Evolutionary conservation across 2,888 invertebrate genomes (phyloP).

Genomic region (Hydriomena furcata): DNA sequence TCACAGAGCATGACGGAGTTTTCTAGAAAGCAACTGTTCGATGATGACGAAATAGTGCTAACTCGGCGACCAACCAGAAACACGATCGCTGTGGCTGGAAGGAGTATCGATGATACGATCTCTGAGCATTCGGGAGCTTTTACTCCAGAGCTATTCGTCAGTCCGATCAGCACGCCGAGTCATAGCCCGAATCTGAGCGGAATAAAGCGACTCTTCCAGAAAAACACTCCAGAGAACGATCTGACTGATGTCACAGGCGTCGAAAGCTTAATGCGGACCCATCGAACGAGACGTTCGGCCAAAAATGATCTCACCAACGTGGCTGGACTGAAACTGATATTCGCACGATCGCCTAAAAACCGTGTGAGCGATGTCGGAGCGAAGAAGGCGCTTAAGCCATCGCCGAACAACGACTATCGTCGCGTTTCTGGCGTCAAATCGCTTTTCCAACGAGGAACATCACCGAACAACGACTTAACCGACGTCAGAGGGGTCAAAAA

Average conservation of each 20-base stretch:
- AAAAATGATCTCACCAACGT: slow-evolving; percentile 68
- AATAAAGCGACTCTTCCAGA: slow-evolving; percentile 53
- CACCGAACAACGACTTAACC: slow-evolving; percentile 61
- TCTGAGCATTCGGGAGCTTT: slow-evolving; percentile 45
- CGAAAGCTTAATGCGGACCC: slow-evolving; percentile 48
- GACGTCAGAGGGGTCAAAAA: slow-evolving; percentile 65
- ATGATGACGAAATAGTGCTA: slow-evolving; percentile 46
- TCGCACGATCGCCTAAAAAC: slow-evolving; percentile 53
- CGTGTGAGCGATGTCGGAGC: slow-evolving; percentile 55
- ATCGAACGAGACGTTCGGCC: slow-evolving; percentile 52
- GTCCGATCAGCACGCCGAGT: slow-evolving; percentile 57
- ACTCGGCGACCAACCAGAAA: slow-evolving; percentile 43
- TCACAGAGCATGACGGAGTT: slow-evolving; percentile 77
- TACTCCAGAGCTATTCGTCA: slow-evolving; percentile 64
- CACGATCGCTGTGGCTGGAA: slow-evolving; percentile 43
- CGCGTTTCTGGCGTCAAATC: slow-evolving; percentile 54
- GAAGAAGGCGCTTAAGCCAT: slow-evolving; percentile 43
- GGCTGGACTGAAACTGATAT: slow-evolving; percentile 63
- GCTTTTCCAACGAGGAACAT: slow-evolving; percentile 43
- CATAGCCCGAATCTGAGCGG: slow-evolving; percentile 53
- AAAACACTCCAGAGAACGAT: slow-evolving; percentile 55
- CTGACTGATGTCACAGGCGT: slow-evolving; percentile 54
- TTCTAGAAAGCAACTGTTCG: slow-evolving; percentile 54
- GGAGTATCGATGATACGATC: slow-evolving; percentile 46
- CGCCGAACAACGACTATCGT: slow-evolving; percentile 46